Conservation (phyloP, 2,888 invertebrate species). For the Chouioia cunea region DNA sequence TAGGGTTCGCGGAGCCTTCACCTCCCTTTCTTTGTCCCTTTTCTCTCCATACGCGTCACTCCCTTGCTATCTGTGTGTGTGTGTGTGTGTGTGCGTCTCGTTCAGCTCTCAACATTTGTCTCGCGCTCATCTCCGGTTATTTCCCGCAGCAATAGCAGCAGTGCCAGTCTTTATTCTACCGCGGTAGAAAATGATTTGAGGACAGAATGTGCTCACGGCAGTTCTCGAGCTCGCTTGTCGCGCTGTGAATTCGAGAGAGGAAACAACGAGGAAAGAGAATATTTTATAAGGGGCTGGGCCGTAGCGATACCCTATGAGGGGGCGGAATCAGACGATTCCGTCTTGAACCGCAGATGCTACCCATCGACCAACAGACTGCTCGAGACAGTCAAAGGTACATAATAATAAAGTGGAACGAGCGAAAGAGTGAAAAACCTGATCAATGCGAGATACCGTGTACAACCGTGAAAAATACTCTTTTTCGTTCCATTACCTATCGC, state of each 20-base stretch:
- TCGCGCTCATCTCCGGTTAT: constrained; percentile 36
- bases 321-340: constrained; percentile 9
- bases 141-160: not conserved
- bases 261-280: constrained; percentile 11
- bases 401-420: too few species aligned
- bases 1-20: constrained; percentile 16
- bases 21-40: not conserved
- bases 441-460: too few species aligned
- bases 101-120: constrained; percentile 22
- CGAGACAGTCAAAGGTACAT: too few species aligned
- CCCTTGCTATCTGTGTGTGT: too few species aligned
- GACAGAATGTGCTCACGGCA: constrained; percentile 6
- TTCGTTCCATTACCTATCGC: too few species aligned
- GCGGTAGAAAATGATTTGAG: not conserved
- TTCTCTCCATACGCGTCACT: not conserved
- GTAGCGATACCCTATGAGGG: not conserved
- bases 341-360: constrained; percentile 38
- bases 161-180: constrained; percentile 26
- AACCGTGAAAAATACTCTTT: too few species aligned
- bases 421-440: too few species aligned
- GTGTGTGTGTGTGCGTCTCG: too few species aligned
- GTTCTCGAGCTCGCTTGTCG: not conserved
- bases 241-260: constrained; percentile 26
- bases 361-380: not conserved
- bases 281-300: constrained; percentile 26